A percentile compares a stretch with the other conserved stretches of the same genome.
Conservation (phyloP, 2,888 invertebrate species). For the Cyclophora punctaria region DNA sequence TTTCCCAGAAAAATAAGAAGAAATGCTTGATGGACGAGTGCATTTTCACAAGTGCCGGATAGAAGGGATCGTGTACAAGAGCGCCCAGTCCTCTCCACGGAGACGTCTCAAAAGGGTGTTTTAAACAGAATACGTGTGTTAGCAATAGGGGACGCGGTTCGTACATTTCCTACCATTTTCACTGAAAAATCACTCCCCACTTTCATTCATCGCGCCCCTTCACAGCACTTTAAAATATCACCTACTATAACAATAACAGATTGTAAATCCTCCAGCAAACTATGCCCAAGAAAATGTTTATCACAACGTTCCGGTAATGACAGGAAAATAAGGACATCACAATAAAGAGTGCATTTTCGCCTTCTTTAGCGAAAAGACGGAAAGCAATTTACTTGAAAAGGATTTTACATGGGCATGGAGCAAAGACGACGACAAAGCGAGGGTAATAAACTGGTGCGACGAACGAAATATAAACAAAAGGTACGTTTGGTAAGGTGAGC, state of each 20-base stretch:
- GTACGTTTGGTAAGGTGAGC: conserved; percentile 19
- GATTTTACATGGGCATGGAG: conserved; percentile 43
- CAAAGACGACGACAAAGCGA: conserved; percentile 44
- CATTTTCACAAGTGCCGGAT: too few relatives aligned
- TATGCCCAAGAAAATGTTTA: conserved; percentile 1
- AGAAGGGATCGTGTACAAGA: conserved; percentile 1
- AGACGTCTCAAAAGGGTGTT: conserved; percentile 64
- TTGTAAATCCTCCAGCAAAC: conserved; percentile 4
- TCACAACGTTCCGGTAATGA: conserved; percentile 20
- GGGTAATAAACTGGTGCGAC: conserved; percentile 53
- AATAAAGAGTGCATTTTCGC: conserved; percentile 39
- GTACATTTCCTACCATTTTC: conserved; percentile 31
- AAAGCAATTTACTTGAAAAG: conserved; percentile 49
- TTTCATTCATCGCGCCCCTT: conserved; percentile 33
- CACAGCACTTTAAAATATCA: conserved; percentile 25
- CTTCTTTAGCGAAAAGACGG: conserved; percentile 37
- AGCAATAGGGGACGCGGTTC: conserved; percentile 40
- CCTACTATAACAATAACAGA: conserved; percentile 7
- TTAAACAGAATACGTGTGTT: conserved; percentile 51
- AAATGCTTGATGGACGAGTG: too few relatives aligned
- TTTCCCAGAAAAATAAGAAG: too few relatives aligned
- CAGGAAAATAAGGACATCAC: conserved; percentile 28
- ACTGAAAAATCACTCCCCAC: conserved; percentile 43
- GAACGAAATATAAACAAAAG: conserved; percentile 44
- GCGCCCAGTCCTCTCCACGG: conserved; percentile 36